A percentile compares a stretch with the other conserved stretches of the same genome.
Conservation (phyloP, 1,140 invertebrate genomes). For the Lineus longissimus region DNA sequence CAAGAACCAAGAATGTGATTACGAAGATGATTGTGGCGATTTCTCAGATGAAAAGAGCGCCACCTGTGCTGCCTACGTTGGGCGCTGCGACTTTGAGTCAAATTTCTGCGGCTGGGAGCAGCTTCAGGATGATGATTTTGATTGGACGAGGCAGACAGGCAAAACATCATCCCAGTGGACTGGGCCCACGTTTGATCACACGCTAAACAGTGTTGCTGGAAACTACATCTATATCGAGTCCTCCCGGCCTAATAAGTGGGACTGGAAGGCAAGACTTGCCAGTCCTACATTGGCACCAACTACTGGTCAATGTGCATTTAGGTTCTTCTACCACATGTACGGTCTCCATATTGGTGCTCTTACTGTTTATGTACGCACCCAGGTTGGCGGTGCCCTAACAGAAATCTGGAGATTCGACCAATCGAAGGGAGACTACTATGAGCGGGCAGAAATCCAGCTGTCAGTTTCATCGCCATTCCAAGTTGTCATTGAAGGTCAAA, state of each 20-base stretch:
- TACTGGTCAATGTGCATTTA: slow-evolving; percentile 17
- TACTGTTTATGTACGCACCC: slow-evolving; percentile 34
- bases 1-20: slow-evolving; percentile 17
- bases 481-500: slow-evolving; percentile 41
- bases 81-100: slow-evolving; percentile 36
- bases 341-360: slow-evolving; percentile 36
- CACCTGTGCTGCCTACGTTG: slow-evolving; percentile 26
- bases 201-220: slow-evolving; percentile 25
- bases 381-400: slow-evolving; percentile 34
- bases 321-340: slow-evolving; percentile 49
- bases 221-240: slow-evolving; percentile 28
- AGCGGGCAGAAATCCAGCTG: neutral
- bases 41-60: slow-evolving; percentile 14
- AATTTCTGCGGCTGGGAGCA: slow-evolving; percentile 39
- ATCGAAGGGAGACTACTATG: slow-evolving; percentile 9
- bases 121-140: slow-evolving; percentile 30
- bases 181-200: slow-evolving; percentile 34
- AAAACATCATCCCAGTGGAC: slow-evolving; percentile 34
- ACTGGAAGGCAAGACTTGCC: slow-evolving; percentile 23
- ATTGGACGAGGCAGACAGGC: slow-evolving; percentile 36
- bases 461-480: slow-evolving; percentile 10
- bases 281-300: slow-evolving; percentile 8
- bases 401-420: slow-evolving; percentile 19
- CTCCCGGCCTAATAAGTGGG: slow-evolving; percentile 12
- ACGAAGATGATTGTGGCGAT: slow-evolving; percentile 27